Base-by-base conservation (phyloP, 2,797 vertebrate species). In the Toxotes lorentzi region DNA sequence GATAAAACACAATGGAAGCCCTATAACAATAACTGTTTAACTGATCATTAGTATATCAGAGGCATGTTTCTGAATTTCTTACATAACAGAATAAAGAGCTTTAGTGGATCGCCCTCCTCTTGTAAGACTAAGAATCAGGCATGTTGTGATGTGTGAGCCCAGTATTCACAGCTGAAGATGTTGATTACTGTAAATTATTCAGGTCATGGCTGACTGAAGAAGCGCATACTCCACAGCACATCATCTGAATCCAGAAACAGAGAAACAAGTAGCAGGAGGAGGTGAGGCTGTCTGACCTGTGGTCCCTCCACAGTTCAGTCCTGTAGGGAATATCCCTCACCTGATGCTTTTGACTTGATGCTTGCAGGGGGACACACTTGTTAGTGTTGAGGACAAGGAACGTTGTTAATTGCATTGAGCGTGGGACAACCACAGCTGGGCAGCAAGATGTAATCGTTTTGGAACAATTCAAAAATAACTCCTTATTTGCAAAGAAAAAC, bases 131-230 rank as follows among this genome's bases (percentile, higher is more conserved):
- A 73, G 65, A 71, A 59, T 50, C 23, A 63, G 73, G 77, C 79
- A 75, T 71, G 70, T 83, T 73, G 73, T 67, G 70, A 84, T 73
- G 73, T 67, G 58, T 45, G 19, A 84, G 73, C 45, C 14, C 60
- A 19, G 86, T 45, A 63, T 48, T 81, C 73, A 64, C 30, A 64
- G 76, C 74, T 70, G 58, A 79, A 84, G 71, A 89, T 86, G 89
- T 85, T 90, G 85, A 90, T 90, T 73, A 70, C 71, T 85, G 88
- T 91, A 78, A 92, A 92, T 92, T 76, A 93, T 95, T 94, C 64
- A 94, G 75, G 78, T 73, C 43, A 57, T 66, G 79, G 70, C 73
- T 77, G 73, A 68, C 76, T 86, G 78, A 70, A 74, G 81, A 76
- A 45, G 65, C 73, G 67, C 75, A 60, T 50, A 53, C 60, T 78